Conservation (phyloP, 2,888 invertebrate genomes). For the Oscheius sp. region DNA sequence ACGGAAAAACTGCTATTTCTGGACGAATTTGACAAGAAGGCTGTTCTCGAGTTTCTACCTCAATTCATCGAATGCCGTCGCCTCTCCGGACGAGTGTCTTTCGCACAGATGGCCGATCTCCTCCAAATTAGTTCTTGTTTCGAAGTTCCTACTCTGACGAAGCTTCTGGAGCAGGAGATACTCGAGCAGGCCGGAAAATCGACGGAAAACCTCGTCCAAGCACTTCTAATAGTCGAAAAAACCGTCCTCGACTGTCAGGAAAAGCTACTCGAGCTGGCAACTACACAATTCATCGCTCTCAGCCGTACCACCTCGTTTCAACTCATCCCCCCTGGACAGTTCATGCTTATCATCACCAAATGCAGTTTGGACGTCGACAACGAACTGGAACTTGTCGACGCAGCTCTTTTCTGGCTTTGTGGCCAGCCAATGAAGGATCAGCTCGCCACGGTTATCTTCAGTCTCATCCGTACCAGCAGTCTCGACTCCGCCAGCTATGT, state of each 20-base stretch:
- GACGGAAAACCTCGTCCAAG: background rate
- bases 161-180: background rate
- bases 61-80: slow-evolving; percentile 14
- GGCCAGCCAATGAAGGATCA: slow-evolving; percentile 27
- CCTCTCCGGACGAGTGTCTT: background rate
- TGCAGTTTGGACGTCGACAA: slow-evolving; percentile 41
- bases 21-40: background rate
- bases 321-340: too few relatives aligned
- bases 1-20: background rate
- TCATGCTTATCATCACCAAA: slow-evolving; percentile 33
- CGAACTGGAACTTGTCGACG: slow-evolving; percentile 48
- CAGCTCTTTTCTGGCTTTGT: slow-evolving; percentile 43
- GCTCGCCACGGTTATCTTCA: slow-evolving; percentile 1
- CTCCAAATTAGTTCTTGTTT: background rate
- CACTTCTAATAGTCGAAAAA: background rate
- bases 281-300: background rate
- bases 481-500: slow-evolving; percentile 1
- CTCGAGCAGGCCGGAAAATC: background rate
- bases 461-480: background rate
- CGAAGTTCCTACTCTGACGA: background rate
- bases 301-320: background rate
- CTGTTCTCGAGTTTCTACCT: slow-evolving; percentile 15
- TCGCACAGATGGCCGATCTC: background rate
- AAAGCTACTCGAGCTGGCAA: background rate
- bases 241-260: background rate